Evolutionary conservation across 2,113 vertebrate genomes (phyloP).

Genomic region (Emydura subglobosa): DNA sequence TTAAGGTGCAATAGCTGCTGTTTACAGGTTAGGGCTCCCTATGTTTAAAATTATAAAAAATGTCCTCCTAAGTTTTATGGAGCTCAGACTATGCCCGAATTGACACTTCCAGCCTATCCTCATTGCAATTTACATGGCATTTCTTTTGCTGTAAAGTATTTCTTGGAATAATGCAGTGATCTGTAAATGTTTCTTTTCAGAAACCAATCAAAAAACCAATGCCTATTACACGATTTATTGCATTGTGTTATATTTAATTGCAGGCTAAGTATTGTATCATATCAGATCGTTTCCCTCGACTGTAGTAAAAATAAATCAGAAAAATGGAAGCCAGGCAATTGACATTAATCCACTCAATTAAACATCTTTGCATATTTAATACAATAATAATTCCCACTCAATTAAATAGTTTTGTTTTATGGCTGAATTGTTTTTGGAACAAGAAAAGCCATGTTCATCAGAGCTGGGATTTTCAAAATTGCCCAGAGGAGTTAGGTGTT

Average conservation of each 20-base stretch:
- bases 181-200: background rate
- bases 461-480: background rate
- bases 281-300: slow-evolving; percentile 14
- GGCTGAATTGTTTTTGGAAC: background rate
- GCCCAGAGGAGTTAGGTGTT: background rate
- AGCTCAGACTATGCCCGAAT: background rate
- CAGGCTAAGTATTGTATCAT: background rate
- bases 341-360: background rate
- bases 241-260: slow-evolving; percentile 4
- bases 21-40: background rate
- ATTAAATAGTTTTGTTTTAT: slow-evolving; percentile 1
- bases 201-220: background rate
- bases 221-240: background rate
- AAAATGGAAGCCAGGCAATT: background rate
- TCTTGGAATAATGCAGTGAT: background rate
- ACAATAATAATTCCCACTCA: background rate
- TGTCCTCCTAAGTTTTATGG: background rate
- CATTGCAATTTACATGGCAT: fast-evolving
- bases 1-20: background rate
- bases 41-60: background rate
- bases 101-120: background rate
- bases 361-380: background rate
- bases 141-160: background rate
- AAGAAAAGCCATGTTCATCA: slow-evolving; percentile 30
- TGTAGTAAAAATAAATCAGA: slow-evolving; percentile 5